Evolutionary conservation across 23 tunicate species (phyloP), one percentile per base, ranked within the genome.

Genomic region (Styela clava): DNA sequence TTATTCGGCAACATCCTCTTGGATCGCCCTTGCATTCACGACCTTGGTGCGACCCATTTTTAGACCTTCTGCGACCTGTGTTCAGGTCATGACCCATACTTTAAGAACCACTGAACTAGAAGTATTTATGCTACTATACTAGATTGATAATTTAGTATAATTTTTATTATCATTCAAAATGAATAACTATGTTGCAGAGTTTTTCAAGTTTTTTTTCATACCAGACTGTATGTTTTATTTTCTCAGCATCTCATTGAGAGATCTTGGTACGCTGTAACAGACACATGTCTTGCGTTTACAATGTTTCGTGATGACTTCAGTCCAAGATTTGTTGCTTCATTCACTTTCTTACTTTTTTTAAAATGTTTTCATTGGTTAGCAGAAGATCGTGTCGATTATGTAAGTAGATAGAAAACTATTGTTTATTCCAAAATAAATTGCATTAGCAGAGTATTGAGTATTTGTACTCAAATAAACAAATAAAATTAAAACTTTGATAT

Each of bases 211-310:
- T n/a, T n/a, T n/a, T n/a, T n/a, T n/a, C n/a, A n/a, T n/a, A n/a
- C n/a, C n/a, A n/a, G n/a, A n/a, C n/a, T n/a, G n/a, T n/a, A 44
- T 44, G 12, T 44, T 65, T 65, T 33, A 36, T 26, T 3, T 2
- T 76, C 21, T 25, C 86, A 90, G 91, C 89, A 94, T 85, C 73
- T 94, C 3, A 88, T 85, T 70, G 99, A 95, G 79, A 78, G 91
- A 73, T 86, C 96, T 16, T 95, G 99, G 99, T 95, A 95, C 74
- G 96, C 99, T 0, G 88, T 95, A 29, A 95, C 96, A 64, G 99
- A 95, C 74, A 95, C 99, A 29, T 95, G 99, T 70, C 96, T 95
- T 69, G 99, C 99, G 12, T 95, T 95, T 52, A 95, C 99, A 63
- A 89, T 95, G 96, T 95, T 95, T 68, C 83, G 99, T 12, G 96